Conservation (phyloP, 2,113 vertebrate species). For the Melanerpes aurifrons region DNA sequence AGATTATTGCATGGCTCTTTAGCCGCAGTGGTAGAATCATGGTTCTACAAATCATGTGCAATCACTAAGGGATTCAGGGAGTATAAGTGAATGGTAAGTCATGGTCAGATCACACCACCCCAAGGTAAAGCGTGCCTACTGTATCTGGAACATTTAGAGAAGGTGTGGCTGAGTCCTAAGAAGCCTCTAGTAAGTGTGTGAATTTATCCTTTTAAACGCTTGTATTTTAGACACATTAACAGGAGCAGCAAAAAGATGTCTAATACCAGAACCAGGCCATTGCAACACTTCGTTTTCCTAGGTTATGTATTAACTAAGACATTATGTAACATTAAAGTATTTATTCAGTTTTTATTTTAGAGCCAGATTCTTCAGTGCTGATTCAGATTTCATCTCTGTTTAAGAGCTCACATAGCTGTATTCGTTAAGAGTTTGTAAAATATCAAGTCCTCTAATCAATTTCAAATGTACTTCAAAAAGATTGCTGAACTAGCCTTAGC, state of each 20-base stretch:
- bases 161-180: background rate
- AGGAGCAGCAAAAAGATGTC: background rate
- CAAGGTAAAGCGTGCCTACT: background rate
- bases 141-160: background rate
- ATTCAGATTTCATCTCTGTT: background rate
- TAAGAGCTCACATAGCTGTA: background rate
- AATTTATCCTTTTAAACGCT: background rate
- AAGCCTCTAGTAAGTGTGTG: background rate
- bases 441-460: background rate
- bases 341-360: slow-evolving; percentile 42
- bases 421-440: background rate
- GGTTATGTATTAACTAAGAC: slow-evolving; percentile 63
- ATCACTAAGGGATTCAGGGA: background rate
- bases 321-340: slow-evolving; percentile 54
- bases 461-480: background rate
- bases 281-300: slow-evolving; percentile 45
- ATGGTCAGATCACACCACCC: background rate
- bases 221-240: background rate
- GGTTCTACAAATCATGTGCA: background rate
- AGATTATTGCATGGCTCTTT: background rate
- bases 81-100: background rate
- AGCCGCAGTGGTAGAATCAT: background rate
- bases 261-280: background rate
- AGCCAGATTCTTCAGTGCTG: background rate
- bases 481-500: background rate